Evolutionary conservation across 2,797 vertebrate genomes (phyloP).

Genomic region (Mormyrops boulengeri): DNA sequence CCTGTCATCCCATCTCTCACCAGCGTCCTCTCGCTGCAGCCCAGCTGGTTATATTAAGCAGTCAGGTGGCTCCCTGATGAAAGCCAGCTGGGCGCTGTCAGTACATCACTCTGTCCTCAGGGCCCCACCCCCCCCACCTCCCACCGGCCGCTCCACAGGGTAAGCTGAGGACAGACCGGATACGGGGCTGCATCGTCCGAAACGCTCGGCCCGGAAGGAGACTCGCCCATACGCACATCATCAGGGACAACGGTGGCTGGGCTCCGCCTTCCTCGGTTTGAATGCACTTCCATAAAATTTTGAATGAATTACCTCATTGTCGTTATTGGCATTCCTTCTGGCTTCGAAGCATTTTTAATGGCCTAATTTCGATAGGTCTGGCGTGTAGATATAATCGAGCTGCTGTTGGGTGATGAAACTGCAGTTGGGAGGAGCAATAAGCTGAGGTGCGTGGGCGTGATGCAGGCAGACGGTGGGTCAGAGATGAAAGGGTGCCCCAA

Average conservation of each 20-base stretch:
- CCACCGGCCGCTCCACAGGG: background rate
- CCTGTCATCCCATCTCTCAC: background rate
- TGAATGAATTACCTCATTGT: background rate
- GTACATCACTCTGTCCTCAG: background rate
- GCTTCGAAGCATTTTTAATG: background rate
- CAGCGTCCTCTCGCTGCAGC: background rate
- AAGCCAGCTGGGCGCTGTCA: background rate
- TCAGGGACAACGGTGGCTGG: background rate
- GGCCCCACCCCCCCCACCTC: background rate
- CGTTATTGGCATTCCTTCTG: background rate
- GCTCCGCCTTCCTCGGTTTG: background rate
- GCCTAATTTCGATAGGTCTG: background rate
- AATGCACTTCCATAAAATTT: background rate
- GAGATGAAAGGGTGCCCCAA: background rate
- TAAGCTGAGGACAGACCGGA: background rate
- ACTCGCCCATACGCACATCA: background rate
- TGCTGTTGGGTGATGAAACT: background rate
- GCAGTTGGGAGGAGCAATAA: background rate
- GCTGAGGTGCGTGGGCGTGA: background rate
- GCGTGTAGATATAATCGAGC: background rate
- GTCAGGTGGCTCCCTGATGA: background rate
- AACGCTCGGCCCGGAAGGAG: background rate
- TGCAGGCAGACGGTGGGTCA: background rate
- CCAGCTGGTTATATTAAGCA: background rate
- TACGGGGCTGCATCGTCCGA: background rate